Evolutionary conservation across 2,888 invertebrate genomes (phyloP).

Genomic region (Chorisops tibialis): DNA sequence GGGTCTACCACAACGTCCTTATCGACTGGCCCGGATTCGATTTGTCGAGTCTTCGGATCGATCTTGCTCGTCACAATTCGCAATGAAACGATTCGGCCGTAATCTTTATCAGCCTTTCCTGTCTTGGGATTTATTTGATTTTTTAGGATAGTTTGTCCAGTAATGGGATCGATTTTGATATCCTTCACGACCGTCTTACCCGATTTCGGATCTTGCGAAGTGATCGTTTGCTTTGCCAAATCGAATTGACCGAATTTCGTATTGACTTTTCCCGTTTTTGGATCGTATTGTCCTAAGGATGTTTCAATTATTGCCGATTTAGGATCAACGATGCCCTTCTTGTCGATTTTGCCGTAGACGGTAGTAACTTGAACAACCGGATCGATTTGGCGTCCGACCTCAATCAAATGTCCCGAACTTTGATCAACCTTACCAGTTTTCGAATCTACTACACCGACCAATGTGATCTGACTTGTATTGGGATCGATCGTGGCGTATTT

Average conservation of each 20-base stretch:
- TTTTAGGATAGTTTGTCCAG: constrained; percentile 60
- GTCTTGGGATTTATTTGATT: constrained; percentile 65
- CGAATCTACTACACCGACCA: constrained; percentile 53
- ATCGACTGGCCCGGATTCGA: constrained; percentile 43
- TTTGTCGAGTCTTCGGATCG: constrained; percentile 62
- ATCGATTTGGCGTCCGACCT: constrained; percentile 55
- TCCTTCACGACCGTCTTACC: constrained; percentile 61
- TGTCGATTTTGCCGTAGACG: constrained; percentile 61
- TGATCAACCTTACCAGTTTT: constrained; percentile 60
- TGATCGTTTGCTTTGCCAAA: constrained; percentile 60
- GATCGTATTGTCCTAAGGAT: constrained; percentile 60
- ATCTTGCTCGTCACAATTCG: constrained; percentile 62
- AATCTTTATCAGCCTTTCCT: constrained; percentile 66
- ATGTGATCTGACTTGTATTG: constrained; percentile 59
- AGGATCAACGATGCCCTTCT: constrained; percentile 61
- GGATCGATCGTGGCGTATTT: constrained; percentile 61
- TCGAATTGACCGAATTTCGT: constrained; percentile 65
- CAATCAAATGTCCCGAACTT: constrained; percentile 60
- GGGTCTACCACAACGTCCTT: constrained; percentile 50
- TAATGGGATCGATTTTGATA: constrained; percentile 58
- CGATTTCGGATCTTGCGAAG: constrained; percentile 61
- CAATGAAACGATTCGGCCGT: constrained; percentile 63
- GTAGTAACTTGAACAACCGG: constrained; percentile 61
- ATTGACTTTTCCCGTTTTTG: constrained; percentile 59
- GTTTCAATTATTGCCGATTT: constrained; percentile 60